Conservation (phyloP, 2,113 vertebrate species). For the Pangasianodon gigas region DNA sequence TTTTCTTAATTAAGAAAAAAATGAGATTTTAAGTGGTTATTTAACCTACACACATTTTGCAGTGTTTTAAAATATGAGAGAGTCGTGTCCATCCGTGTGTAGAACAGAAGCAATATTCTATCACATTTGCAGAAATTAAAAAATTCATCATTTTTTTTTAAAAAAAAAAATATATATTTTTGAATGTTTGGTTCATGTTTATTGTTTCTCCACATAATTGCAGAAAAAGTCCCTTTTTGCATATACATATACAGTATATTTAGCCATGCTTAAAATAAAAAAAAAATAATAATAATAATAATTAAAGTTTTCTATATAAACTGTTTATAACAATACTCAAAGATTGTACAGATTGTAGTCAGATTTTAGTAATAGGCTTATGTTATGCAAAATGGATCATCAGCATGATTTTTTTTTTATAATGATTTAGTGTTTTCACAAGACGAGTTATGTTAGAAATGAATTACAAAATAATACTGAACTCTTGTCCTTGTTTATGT, state of each 20-base stretch:
- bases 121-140: background rate
- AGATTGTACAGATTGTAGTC: background rate
- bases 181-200: too few relatives aligned
- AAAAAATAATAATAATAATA: too few relatives aligned
- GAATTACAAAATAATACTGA: background rate
- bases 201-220: too few relatives aligned
- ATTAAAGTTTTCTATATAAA: background rate
- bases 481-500: background rate
- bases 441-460: background rate
- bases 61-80: background rate
- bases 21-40: background rate
- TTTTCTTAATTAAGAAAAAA: background rate
- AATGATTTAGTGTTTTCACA: background rate
- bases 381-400: background rate
- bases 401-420: background rate
- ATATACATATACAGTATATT: background rate
- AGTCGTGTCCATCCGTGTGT: too few relatives aligned
- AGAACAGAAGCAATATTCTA: background rate
- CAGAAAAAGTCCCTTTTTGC: background rate
- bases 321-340: background rate
- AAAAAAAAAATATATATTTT: background rate
- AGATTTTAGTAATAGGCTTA: background rate
- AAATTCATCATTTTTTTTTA: background rate
- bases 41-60: background rate
- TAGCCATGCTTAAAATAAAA: background rate